These are phyloP conservation scores for Heterodera carotae DNA, from an alignment of 1,140 invertebrate genomes.

Conservation along the genomic window DNA sequence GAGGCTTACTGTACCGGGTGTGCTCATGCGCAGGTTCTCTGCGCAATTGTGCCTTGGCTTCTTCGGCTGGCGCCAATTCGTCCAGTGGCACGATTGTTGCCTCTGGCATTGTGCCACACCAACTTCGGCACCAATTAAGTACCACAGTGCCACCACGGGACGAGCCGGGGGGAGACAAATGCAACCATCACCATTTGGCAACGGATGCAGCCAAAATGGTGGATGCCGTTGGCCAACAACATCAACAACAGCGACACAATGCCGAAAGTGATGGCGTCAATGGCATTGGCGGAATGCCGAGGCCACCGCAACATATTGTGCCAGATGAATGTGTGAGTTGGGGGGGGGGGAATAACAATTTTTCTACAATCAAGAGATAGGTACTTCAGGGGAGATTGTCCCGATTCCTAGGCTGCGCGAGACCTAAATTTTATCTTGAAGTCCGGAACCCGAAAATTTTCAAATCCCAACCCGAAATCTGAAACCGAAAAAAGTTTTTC, in stretches of 20 bases:
- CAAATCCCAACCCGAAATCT: too few species aligned
- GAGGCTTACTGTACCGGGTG: too few species aligned
- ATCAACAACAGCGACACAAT: not conserved
- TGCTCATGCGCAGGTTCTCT: not conserved
- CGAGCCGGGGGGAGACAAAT: not conserved
- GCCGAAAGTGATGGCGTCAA: not conserved
- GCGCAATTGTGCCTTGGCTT: constrained; percentile 3
- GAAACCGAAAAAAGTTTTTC: too few species aligned
- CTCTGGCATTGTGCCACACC: not conserved
- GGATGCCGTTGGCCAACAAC: not conserved
- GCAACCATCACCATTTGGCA: not conserved
- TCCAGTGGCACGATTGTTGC: not conserved
- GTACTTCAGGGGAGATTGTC: too few species aligned
- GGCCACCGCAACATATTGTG: not conserved
- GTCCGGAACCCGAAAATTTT: too few species aligned
- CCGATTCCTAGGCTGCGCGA: too few species aligned
- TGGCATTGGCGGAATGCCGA: not conserved
- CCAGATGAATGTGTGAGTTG: not conserved
- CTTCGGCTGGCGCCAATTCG: not conserved
- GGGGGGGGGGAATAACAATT: too few species aligned
- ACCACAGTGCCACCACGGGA: constrained; percentile 8
- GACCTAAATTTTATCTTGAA: too few species aligned
- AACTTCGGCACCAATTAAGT: constrained; percentile 8
- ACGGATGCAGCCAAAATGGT: not conserved
- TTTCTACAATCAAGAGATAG: too few species aligned